A percentile compares a stretch with the other conserved stretches of the same genome.
Evolutionary conservation across 2,113 vertebrate genomes (phyloP).

Genomic region (Thunnus thynnus): DNA sequence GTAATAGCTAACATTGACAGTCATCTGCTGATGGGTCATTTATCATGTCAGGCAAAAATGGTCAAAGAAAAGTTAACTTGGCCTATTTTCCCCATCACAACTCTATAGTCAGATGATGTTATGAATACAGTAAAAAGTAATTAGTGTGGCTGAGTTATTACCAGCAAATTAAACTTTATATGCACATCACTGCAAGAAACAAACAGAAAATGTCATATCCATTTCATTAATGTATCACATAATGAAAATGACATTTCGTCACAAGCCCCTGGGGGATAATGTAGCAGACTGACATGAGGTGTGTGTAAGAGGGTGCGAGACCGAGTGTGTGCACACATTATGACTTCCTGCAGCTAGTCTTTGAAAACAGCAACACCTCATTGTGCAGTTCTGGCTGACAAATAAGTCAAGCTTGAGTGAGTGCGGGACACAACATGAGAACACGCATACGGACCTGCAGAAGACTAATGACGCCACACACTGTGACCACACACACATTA

Average conservation of each 20-base stretch:
- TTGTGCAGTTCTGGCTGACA: conserved; percentile 65
- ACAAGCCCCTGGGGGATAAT: conserved; percentile 45
- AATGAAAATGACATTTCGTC: conserved; percentile 53
- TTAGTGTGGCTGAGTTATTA: conserved; percentile 18
- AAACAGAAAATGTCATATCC: conserved; percentile 33
- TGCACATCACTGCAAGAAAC: conserved; percentile 8
- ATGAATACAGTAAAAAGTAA: not conserved
- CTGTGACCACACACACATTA: conserved; percentile 44
- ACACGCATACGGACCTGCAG: conserved; percentile 41
- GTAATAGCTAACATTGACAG: conserved; percentile 7
- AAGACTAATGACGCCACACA: conserved; percentile 62
- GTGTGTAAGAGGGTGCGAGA: conserved; percentile 36
- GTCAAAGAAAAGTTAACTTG: not conserved
- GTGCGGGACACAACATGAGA: conserved; percentile 45
- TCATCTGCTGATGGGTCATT: conserved; percentile 12
- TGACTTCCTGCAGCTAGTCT: conserved; percentile 75
- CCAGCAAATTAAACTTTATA: conserved; percentile 15
- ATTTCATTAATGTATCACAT: conserved; percentile 43
- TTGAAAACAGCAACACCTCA: conserved; percentile 79
- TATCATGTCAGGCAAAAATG: conserved; percentile 29
- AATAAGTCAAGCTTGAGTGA: conserved; percentile 56
- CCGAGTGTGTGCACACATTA: conserved; percentile 14
- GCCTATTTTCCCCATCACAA: conserved; percentile 13
- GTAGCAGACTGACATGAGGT: conserved; percentile 39
- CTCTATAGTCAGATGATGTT: not conserved